phyloP scores from a whole-genome alignment of 2,888 invertebrate genomes.

The Rotaria macrura region DNA sequence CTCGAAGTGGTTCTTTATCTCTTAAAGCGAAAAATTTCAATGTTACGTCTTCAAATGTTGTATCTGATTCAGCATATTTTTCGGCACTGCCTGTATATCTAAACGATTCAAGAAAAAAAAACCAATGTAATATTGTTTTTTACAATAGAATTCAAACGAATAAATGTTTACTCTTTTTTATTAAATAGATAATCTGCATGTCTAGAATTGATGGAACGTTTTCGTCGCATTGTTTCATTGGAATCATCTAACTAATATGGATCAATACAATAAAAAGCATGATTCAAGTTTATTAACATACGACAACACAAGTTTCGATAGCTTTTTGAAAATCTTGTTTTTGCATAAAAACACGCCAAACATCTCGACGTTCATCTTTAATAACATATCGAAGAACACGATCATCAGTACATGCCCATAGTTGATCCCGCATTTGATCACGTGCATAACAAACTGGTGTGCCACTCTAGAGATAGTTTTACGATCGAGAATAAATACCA shows the following conservation, averaged over 20 bases:
- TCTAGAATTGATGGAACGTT: slow-evolving; percentile 51
- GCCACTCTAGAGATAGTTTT: background rate
- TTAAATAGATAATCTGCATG: slow-evolving; percentile 76
- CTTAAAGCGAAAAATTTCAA: slow-evolving; percentile 74
- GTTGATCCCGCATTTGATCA: background rate
- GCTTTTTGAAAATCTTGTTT: slow-evolving; percentile 19
- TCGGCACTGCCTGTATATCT: slow-evolving; percentile 69
- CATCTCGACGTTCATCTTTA: slow-evolving; percentile 11
- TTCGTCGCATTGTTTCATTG: background rate
- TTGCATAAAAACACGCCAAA: slow-evolving; percentile 6
- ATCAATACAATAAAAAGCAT: too few relatives aligned
- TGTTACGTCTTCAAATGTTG: slow-evolving; percentile 84
- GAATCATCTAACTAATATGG: background rate
- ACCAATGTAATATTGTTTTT: background rate
- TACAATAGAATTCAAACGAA: background rate
- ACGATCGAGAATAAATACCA: too few relatives aligned
- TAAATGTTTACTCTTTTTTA: slow-evolving; percentile 57
- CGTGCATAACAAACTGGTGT: background rate
- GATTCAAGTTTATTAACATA: background rate
- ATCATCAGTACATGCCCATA: slow-evolving; percentile 17
- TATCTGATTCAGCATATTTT: slow-evolving; percentile 75
- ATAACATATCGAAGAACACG: background rate
- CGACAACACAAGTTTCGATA: background rate
- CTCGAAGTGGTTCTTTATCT: slow-evolving; percentile 72
- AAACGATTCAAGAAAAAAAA: slow-evolving; percentile 12